A percentile compares a stretch with the other conserved stretches of the same genome.
Conservation (phyloP, 2,888 invertebrate species). For the Aelia acuminata region DNA sequence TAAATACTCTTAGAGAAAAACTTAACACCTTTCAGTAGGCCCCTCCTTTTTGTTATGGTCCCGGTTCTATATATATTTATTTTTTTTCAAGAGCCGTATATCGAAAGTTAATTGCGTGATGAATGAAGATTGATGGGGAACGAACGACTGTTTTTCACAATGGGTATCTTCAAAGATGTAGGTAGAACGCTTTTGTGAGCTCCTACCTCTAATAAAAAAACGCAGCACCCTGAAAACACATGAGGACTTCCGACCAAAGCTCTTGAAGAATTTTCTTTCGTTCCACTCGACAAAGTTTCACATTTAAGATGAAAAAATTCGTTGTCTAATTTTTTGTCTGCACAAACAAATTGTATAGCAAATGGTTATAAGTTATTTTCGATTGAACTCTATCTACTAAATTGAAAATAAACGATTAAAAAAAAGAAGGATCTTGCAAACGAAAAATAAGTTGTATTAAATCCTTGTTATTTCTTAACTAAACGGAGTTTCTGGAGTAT, state of each 20-base stretch:
- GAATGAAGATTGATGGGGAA: slow-evolving; percentile 33
- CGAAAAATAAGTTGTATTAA: too few relatives aligned
- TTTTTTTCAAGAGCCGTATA: slow-evolving; percentile 15
- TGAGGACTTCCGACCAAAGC: neutral
- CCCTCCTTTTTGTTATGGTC: slow-evolving; percentile 5
- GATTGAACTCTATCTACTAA: too few relatives aligned
- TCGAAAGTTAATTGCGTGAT: slow-evolving; percentile 44
- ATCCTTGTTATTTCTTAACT: too few relatives aligned
- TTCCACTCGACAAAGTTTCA: too few relatives aligned
- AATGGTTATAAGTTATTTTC: too few relatives aligned
- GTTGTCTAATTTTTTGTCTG: too few relatives aligned
- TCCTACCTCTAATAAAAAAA: neutral
- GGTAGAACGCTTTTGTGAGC: slow-evolving; percentile 34
- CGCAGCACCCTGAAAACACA: neutral
- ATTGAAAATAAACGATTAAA: too few relatives aligned
- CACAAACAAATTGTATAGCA: too few relatives aligned
- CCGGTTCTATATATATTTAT: slow-evolving; percentile 33
- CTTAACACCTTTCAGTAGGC: neutral
- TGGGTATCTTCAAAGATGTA: slow-evolving; percentile 40
- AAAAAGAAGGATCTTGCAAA: too few relatives aligned
- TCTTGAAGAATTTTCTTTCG: too few relatives aligned
- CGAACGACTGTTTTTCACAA: slow-evolving; percentile 45
- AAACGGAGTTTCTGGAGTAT: too few relatives aligned
- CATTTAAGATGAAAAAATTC: too few relatives aligned
- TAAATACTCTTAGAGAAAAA: slow-evolving; percentile 31